phyloP scores from a whole-genome alignment of 2,113 vertebrate species.

The Tychaedon coryphoeus region DNA sequence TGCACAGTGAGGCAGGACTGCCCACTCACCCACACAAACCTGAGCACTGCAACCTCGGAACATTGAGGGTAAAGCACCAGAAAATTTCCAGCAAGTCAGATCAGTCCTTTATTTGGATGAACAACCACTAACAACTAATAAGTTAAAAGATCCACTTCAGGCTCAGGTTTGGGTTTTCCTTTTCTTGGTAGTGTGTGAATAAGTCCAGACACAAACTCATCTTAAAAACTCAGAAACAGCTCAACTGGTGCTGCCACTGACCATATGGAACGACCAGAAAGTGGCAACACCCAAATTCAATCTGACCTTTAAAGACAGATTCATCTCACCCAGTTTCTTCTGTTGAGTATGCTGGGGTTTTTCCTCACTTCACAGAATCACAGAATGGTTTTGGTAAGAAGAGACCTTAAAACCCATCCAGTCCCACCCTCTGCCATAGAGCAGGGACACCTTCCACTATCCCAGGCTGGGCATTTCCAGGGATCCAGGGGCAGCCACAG shows the following conservation, averaged over 20 bases:
- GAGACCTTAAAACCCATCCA: neutral
- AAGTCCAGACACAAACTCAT: conserved; percentile 22
- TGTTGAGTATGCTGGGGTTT: neutral
- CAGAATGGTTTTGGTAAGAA: neutral
- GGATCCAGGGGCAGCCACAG: neutral
- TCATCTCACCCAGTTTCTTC: neutral
- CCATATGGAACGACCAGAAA: neutral
- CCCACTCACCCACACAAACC: conserved; percentile 39
- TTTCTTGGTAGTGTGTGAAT: neutral
- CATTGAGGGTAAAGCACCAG: neutral
- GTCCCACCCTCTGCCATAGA: neutral
- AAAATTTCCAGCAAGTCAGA: conserved; percentile 52
- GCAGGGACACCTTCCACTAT: neutral
- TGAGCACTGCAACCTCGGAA: neutral
- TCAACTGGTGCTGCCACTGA: neutral
- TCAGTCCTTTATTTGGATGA: conserved; percentile 23
- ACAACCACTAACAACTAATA: neutral
- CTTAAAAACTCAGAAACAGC: neutral
- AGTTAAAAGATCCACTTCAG: neutral
- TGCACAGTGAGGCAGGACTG: neutral
- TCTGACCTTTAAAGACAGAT: neutral
- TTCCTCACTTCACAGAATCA: neutral
- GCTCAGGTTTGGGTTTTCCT: neutral
- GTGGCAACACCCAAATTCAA: neutral
- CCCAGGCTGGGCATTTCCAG: accelerated